These are phyloP conservation scores for Serilophus lunatus DNA, from an alignment of 2,113 vertebrate species.

Conservation along the genomic window DNA sequence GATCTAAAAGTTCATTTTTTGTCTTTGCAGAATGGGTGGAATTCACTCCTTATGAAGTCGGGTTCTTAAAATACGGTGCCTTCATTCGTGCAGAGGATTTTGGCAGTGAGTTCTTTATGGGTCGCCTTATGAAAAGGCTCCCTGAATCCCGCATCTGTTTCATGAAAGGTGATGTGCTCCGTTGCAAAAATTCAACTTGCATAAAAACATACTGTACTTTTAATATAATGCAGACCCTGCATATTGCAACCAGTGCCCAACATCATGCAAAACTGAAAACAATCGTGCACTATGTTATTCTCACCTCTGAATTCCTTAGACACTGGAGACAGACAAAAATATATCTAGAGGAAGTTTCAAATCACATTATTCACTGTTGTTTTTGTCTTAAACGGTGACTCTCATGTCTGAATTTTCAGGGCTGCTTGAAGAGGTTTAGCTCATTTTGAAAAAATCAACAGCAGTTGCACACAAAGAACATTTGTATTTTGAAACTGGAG, in stretches of 20 bases:
- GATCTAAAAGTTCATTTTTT: neutral
- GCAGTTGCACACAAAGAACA: neutral
- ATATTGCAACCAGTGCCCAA: neutral
- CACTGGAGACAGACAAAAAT: neutral
- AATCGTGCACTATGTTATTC: neutral
- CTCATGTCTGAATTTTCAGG: neutral
- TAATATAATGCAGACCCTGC: neutral
- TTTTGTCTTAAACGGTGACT: neutral
- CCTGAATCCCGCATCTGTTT: conserved; percentile 81
- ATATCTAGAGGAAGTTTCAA: neutral
- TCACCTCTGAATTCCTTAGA: neutral
- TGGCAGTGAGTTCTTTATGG: conserved; percentile 86
- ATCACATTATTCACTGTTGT: neutral
- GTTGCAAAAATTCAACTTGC: neutral
- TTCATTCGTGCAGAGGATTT: conserved; percentile 80
- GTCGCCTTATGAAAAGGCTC: conserved; percentile 76
- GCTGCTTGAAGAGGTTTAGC: neutral
- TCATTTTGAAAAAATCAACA: neutral
- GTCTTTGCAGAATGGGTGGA: conserved; percentile 82
- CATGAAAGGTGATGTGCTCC: conserved; percentile 74
- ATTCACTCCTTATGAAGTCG: conserved; percentile 86
- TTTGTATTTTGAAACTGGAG: neutral
- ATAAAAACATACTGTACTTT: neutral
- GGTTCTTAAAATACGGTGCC: conserved; percentile 83
- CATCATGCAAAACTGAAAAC: neutral